Evolutionary conservation across 2,797 vertebrate genomes (phyloP), one percentile per base, ranked within the genome.

Genomic region (Hypotaenidia philippensis): DNA sequence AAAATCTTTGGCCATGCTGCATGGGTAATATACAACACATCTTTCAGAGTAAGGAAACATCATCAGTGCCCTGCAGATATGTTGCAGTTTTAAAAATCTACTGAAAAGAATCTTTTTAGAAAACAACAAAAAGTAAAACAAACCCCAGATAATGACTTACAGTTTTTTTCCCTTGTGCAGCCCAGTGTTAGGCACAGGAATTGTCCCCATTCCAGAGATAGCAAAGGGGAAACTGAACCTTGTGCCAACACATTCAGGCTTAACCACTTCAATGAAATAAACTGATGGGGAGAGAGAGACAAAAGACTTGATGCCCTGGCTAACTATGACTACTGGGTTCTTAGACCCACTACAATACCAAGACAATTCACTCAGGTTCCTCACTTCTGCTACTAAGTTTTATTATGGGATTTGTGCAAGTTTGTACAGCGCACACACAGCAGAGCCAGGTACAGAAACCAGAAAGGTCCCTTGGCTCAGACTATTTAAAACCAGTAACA

Each of bases 11-110:
- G 18, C 56, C 38, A 80, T 32, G 44, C 21, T 44, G 27, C 17
- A 21, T 8, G 9, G 21, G 4, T 32, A 19, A 53, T 3, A 45
- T 1, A 9, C 14, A 40, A 3, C 8, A 8, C 10, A 6, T 36
- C 68, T 32, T 93, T 45, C 83, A 63, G 61, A 49, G 34, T 1
- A 38, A 26, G 14, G 81, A 59, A 85, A 36, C 8, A 36, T n/a
- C 36, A 55, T 11, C 40, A 17, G 41, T 31, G 26, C 23, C 36
- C 41, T 25, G 41, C 18, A 55, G 23, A 5, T 17, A 36, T 1
- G 32, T 6, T 40, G 17, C 4, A 52, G 21, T 29, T 83, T 38
- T 10, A 50, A 72, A 70, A 34, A 25, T 22, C 9, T 5, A 31
- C 50, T 70, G 17, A 10, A 38, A 72, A 52, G 1, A 18, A n/a